Percentiles rank a stretch among this genome's conserved stretches.
Evolutionary conservation across 2,888 invertebrate genomes (phyloP).

Genomic region (Eilema sororculum): DNA sequence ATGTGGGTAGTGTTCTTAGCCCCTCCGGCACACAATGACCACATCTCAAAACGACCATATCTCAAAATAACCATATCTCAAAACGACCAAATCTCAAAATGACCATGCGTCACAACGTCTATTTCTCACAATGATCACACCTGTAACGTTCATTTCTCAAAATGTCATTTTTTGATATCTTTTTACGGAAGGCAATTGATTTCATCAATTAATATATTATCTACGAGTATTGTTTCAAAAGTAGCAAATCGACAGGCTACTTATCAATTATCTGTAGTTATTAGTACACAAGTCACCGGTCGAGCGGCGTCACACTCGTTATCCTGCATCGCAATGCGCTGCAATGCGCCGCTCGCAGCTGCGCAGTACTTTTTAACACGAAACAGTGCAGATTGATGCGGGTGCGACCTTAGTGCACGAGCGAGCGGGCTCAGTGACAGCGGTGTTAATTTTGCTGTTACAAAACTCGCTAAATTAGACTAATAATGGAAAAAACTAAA

Average conservation of each 20-base stretch:
- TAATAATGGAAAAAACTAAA: neutral
- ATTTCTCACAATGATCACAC: too few relatives aligned
- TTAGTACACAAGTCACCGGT: neutral
- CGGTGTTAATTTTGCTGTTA: neutral
- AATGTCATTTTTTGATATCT: too few relatives aligned
- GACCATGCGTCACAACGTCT: too few relatives aligned
- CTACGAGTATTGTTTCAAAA: neutral
- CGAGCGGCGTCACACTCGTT: slow-evolving; percentile 17
- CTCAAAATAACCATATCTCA: too few relatives aligned
- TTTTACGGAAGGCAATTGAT: too few relatives aligned
- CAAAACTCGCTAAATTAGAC: neutral
- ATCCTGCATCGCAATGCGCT: slow-evolving; percentile 42
- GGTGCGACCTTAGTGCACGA: slow-evolving; percentile 31
- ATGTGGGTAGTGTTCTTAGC: too few relatives aligned
- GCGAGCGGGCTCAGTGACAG: slow-evolving; percentile 25
- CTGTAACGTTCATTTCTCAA: too few relatives aligned
- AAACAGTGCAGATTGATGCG: slow-evolving; percentile 55
- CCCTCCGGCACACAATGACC: too few relatives aligned
- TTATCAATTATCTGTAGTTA: neutral
- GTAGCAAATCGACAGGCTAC: neutral
- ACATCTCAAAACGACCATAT: too few relatives aligned
- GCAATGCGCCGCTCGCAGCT: slow-evolving; percentile 57
- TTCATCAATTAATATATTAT: too few relatives aligned
- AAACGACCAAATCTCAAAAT: too few relatives aligned
- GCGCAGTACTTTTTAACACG: slow-evolving; percentile 56